phyloP scores from a whole-genome alignment of 2,113 vertebrate genomes.

The Cynopterus brachyotis region DNA sequence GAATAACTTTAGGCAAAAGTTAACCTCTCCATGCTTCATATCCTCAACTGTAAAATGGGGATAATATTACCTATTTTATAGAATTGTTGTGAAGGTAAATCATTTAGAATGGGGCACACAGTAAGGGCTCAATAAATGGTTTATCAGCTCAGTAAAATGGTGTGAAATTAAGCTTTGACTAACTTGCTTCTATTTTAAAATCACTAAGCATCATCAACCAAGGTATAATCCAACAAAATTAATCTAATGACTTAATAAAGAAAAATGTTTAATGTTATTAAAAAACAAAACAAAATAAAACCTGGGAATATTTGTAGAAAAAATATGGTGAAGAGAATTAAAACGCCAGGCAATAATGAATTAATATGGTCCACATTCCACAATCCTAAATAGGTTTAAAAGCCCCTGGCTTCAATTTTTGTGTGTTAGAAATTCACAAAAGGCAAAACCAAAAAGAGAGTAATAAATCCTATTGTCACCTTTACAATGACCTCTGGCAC shows the following conservation, averaged over 20 bases:
- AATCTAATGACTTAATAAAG: not conserved
- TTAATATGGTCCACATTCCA: not conserved
- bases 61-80: not conserved
- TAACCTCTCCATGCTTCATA: constrained; percentile 7
- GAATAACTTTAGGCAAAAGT: not conserved
- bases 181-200: constrained; percentile 50
- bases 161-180: constrained; percentile 34
- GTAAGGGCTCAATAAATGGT: not conserved
- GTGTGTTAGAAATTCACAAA: constrained; percentile 8
- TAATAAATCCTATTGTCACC: not conserved
- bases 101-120: not conserved
- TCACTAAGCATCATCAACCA: constrained; percentile 33
- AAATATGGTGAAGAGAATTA: not conserved
- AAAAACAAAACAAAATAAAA: not conserved
- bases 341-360: not conserved
- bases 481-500: constrained; percentile 37
- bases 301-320: not conserved
- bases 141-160: not conserved
- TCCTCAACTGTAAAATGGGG: constrained; percentile 59
- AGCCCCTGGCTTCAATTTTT: constrained; percentile 18
- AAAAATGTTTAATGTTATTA: not conserved
- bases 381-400: constrained; percentile 48
- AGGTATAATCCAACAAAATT: constrained; percentile 16
- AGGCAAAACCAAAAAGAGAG: constrained; percentile 34
- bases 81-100: constrained; percentile 35